These are phyloP conservation scores for Brachionus sp. DNA, from an alignment of 1,140 invertebrate genomes.

Conservation along the genomic window DNA sequence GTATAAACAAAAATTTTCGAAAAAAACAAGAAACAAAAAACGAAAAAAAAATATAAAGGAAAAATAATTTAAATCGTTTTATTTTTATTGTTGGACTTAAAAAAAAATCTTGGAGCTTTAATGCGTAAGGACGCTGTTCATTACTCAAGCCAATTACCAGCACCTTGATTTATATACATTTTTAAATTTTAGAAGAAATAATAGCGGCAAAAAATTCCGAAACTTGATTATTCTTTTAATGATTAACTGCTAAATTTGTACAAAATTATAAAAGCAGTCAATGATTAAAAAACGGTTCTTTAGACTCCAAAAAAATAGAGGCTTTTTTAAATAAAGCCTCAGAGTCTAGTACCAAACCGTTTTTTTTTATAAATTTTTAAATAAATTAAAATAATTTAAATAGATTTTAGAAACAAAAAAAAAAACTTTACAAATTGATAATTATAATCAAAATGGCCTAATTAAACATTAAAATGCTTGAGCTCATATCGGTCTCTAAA, in stretches of 20 bases:
- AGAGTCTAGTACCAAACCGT: not conserved
- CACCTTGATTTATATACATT: not conserved
- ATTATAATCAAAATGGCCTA: not conserved
- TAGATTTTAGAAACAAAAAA: not conserved
- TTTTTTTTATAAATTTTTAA: not conserved
- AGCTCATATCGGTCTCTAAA: slow-evolving; percentile 37
- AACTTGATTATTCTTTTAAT: not conserved
- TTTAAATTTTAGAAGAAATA: not conserved
- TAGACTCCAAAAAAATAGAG: not conserved
- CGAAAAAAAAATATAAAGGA: not conserved
- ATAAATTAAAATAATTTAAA: slow-evolving; percentile 7
- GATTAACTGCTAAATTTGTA: not conserved
- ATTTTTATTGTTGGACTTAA: not conserved
- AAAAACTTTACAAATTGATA: not conserved
- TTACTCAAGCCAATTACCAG: not conserved
- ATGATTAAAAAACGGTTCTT: not conserved
- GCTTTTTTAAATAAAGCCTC: not conserved
- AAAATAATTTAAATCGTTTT: slow-evolving; percentile 1
- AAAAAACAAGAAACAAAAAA: not conserved
- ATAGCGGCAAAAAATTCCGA: not conserved
- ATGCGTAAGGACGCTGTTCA: not conserved
- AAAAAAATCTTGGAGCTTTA: not conserved
- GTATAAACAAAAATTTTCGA: not conserved
- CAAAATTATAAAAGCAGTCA: not conserved
- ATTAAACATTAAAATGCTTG: slow-evolving; percentile 45